Conservation (phyloP, 2,888 invertebrate genomes). For the Aquatica leii region DNA sequence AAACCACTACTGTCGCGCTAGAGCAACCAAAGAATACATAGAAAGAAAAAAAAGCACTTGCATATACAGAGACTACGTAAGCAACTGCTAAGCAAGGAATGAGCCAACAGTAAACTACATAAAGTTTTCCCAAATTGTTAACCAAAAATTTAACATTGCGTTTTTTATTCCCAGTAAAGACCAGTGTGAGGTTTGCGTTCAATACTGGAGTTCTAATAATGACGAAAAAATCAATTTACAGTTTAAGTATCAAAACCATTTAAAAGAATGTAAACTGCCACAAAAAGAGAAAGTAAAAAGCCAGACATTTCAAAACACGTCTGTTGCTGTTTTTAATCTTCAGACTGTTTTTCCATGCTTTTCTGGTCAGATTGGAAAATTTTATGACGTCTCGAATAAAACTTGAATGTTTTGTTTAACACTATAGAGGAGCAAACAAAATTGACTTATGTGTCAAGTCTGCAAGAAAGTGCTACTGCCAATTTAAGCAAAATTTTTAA, state of each 20-base stretch:
- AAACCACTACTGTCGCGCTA: conserved; percentile 45
- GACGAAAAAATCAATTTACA: conserved; percentile 4
- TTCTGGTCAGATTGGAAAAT: not conserved
- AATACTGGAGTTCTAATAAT: conserved; percentile 30
- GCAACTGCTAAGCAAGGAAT: conserved; percentile 35
- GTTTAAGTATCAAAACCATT: conserved; percentile 18
- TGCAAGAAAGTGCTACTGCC: not conserved
- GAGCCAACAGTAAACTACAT: conserved; percentile 25
- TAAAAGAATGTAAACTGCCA: conserved; percentile 13
- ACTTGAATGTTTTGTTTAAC: not conserved
- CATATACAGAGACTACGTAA: conserved; percentile 44
- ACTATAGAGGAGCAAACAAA: too few species aligned
- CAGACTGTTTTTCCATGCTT: conserved; percentile 28
- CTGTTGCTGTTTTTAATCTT: conserved; percentile 27
- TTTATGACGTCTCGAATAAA: not conserved
- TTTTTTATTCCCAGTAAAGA: conserved; percentile 40
- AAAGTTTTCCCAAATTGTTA: conserved; percentile 38
- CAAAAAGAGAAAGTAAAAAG: conserved; percentile 19
- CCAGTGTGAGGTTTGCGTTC: conserved; percentile 38
- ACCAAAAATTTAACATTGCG: conserved; percentile 36
- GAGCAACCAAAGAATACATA: conserved; percentile 44
- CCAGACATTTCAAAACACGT: conserved; percentile 14
- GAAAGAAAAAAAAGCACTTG: conserved; percentile 43
- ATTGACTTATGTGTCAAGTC: not conserved
- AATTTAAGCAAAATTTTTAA: not conserved